A percentile compares a stretch with the other conserved stretches of the same genome.
Evolutionary conservation across 1,140 invertebrate species (phyloP).

Genomic region (Globodera rostochiensis): DNA sequence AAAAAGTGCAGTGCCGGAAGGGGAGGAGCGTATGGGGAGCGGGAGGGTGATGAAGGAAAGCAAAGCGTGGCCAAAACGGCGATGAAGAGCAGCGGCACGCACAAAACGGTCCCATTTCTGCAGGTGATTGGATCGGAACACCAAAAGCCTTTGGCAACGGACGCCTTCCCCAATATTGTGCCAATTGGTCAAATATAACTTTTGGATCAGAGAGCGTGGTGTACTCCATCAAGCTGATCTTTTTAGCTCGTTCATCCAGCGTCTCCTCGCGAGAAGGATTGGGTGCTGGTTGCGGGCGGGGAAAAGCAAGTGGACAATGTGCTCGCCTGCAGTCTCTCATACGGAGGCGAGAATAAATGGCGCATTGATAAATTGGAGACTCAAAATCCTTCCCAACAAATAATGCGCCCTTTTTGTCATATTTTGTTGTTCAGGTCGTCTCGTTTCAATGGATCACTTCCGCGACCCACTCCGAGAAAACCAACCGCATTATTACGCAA

Average conservation of each 20-base stretch:
- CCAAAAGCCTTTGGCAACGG: no score
- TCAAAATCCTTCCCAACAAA: neutral
- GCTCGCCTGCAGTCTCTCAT: conserved; percentile 24
- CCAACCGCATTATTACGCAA: conserved; percentile 39
- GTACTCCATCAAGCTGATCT: no score
- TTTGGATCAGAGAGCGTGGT: no score
- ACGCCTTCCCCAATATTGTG: no score
- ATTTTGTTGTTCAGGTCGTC: conserved; percentile 46
- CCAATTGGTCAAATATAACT: no score
- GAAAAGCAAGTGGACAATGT: conserved; percentile 26
- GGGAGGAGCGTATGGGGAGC: neutral
- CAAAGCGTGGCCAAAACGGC: neutral
- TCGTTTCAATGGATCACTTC: conserved; percentile 63
- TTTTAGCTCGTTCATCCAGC: conserved; percentile 58
- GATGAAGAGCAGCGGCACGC: neutral
- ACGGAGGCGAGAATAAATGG: conserved; percentile 18
- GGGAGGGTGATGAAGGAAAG: neutral
- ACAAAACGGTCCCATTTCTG: neutral
- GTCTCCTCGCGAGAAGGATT: conserved; percentile 57
- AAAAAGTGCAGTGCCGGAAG: conserved; percentile 21
- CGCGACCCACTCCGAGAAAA: conserved; percentile 15
- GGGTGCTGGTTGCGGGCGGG: conserved; percentile 46
- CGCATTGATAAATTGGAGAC: no score
- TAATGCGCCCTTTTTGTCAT: neutral
- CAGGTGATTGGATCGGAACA: neutral